Evolutionary conservation across 2,797 vertebrate genomes (phyloP).

Genomic region (Hafferia zeledoni): DNA sequence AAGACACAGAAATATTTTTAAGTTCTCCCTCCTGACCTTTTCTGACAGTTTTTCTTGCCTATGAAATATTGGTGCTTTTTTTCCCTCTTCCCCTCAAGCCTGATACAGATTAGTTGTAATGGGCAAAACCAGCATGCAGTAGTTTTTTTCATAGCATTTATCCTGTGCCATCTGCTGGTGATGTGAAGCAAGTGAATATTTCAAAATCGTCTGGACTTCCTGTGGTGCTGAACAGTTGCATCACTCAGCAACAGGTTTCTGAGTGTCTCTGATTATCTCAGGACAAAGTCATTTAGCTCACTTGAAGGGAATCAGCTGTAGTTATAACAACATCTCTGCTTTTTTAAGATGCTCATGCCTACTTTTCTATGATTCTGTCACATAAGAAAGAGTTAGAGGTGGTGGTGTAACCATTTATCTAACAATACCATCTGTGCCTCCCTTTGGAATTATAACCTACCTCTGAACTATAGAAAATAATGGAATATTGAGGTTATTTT

Average conservation of each 20-base stretch:
- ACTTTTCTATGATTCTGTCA: neutral
- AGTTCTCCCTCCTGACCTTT: neutral
- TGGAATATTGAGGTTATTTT: neutral
- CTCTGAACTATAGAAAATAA: neutral
- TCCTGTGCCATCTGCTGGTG: constrained; percentile 48
- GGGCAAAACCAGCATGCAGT: neutral
- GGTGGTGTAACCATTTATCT: neutral
- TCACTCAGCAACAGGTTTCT: neutral
- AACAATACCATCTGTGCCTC: neutral
- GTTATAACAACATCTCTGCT: neutral
- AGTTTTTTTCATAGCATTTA: neutral
- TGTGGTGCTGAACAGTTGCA: neutral
- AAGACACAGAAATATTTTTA: neutral
- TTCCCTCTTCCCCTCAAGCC: rapidly evolving
- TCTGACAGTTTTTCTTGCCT: neutral
- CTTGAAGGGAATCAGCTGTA: neutral
- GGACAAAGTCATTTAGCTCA: neutral
- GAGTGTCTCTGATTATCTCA: neutral
- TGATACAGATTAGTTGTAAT: neutral
- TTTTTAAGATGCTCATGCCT: neutral
- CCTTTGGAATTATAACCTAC: neutral
- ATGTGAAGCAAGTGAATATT: neutral
- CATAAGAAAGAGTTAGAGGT: neutral
- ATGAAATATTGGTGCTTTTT: neutral
- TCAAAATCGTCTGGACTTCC: neutral